Percentiles rank a stretch among this genome's conserved stretches.
These are phyloP conservation scores for Megalops atlanticus DNA, from an alignment of 2,113 vertebrate species.

Conservation along the genomic window DNA sequence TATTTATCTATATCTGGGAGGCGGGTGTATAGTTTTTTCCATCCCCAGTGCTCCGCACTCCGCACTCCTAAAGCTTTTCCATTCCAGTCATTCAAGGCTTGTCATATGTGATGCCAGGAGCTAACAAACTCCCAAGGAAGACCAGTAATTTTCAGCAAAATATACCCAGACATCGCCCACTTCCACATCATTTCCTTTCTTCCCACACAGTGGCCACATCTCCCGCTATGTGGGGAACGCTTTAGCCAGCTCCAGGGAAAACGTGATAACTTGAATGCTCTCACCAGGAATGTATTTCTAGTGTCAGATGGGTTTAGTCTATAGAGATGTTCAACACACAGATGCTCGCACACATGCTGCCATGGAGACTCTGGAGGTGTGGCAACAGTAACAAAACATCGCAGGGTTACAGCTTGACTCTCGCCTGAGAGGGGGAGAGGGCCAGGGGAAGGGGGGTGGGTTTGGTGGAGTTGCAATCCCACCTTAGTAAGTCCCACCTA, in stretches of 20 bases:
- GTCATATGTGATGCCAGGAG: not conserved
- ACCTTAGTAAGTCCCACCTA: too few species aligned
- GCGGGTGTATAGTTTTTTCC: conserved; percentile 2
- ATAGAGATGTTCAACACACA: not conserved
- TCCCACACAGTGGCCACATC: not conserved
- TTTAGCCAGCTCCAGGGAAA: not conserved
- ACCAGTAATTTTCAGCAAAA: not conserved
- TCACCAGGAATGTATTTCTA: not conserved
- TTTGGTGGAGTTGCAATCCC: too few species aligned
- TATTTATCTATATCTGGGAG: conserved; percentile 22
- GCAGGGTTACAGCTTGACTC: too few species aligned
- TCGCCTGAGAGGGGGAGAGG: too few species aligned
- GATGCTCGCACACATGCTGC: not conserved
- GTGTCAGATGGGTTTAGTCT: not conserved
- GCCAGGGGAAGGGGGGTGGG: not conserved
- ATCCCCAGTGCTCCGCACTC: not conserved
- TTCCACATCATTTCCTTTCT: not conserved
- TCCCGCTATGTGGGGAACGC: not conserved
- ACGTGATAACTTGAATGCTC: not conserved
- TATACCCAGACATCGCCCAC: not conserved
- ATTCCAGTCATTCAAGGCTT: not conserved
- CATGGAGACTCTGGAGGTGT: not conserved
- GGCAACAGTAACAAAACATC: too few species aligned
- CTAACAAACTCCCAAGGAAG: conserved; percentile 3
- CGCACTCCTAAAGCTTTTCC: conserved; percentile 5